phyloP scores from a whole-genome alignment of 2,888 invertebrate species.

The Carterocephalus palaemon region DNA sequence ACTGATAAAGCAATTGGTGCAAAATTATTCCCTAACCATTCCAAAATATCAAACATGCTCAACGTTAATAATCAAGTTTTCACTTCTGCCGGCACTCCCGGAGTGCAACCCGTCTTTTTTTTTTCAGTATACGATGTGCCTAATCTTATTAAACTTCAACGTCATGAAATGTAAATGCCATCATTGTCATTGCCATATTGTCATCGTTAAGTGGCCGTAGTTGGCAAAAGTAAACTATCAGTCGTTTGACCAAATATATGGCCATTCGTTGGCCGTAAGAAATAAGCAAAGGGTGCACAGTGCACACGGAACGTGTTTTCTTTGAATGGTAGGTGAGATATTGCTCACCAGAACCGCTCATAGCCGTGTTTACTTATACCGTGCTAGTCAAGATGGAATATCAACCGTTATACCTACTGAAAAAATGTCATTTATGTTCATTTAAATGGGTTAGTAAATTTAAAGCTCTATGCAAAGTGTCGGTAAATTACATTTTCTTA shows the following conservation, averaged over 20 bases:
- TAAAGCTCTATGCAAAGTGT: too few relatives aligned
- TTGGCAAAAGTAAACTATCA: conserved; percentile 3
- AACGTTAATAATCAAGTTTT: conserved; percentile 12
- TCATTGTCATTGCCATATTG: too few relatives aligned
- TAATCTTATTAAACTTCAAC: conserved; percentile 8
- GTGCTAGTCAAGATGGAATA: conserved; percentile 35
- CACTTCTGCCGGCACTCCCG: too few relatives aligned
- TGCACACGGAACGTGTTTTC: conserved; percentile 16
- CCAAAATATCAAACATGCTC: too few relatives aligned
- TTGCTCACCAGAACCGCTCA: conserved; percentile 29
- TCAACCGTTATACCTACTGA: too few relatives aligned
- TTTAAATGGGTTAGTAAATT: too few relatives aligned
- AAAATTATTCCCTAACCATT: too few relatives aligned
- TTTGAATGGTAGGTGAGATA: conserved; percentile 26
- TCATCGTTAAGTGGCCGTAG: conserved; percentile 8
- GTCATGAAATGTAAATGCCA: conserved; percentile 4
- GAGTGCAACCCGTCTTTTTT: too few relatives aligned
- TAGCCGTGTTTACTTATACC: conserved; percentile 42
- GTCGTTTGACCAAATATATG: conserved; percentile 11
- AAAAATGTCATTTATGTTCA: too few relatives aligned
- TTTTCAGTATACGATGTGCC: too few relatives aligned
- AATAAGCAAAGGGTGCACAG: conserved; percentile 16
- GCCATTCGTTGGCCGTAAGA: conserved; percentile 2
- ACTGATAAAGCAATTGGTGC: too few relatives aligned
- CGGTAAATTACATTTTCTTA: too few relatives aligned